Base-by-base conservation (phyloP, 2,888 invertebrate genomes). In the Andrena trimmerana region DNA sequence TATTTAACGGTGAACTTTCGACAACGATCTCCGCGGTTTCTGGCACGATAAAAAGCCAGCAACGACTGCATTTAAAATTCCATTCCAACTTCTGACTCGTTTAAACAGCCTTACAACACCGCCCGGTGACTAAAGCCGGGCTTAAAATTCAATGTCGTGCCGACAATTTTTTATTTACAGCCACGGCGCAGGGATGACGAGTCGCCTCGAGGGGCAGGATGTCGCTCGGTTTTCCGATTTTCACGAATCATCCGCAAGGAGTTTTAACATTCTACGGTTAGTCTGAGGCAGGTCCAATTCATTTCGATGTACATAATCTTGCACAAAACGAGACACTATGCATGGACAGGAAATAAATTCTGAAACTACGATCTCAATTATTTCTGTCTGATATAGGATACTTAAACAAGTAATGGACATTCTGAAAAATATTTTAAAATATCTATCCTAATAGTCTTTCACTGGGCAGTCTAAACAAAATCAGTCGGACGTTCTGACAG, bases 81-180 rank as follows among this genome's bases (percentile, higher is more conserved):
- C 77, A 80, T 80, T 79, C 69, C 31, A 80, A 80, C 79, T 80
- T 60, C 20, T 33, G 50, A 42, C 69, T 77, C 65, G 65, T 76
- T 79, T 77, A 42, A 76, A 60, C n/a, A 20, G 6, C 50, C 10
- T 66, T 77, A 27, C 36, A 70, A 59, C 59, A 13, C 24, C 24
- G 36, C 36, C 24, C 24, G 16, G 48, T 16, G 33, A 57, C 50
- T 36, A 42, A 65, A 66, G 50, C 36, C 31, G 13, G 13, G 24
- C 59, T 80, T 77, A 60, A 80, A 77, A 80, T 77, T 80, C 77
- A 70, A 42, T 42, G 65, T 6, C 20, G n/a, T 5, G 24, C 24
- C 42, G 50, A 77, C 70, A 59, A 77, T 80, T 52, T 70, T 52
- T 80, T 80, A 80, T 76, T 69, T 76, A 79, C 10, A n/a, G 36